phyloP scores from a whole-genome alignment of 2,113 vertebrate genomes.

The Elephantulus edwardii region DNA sequence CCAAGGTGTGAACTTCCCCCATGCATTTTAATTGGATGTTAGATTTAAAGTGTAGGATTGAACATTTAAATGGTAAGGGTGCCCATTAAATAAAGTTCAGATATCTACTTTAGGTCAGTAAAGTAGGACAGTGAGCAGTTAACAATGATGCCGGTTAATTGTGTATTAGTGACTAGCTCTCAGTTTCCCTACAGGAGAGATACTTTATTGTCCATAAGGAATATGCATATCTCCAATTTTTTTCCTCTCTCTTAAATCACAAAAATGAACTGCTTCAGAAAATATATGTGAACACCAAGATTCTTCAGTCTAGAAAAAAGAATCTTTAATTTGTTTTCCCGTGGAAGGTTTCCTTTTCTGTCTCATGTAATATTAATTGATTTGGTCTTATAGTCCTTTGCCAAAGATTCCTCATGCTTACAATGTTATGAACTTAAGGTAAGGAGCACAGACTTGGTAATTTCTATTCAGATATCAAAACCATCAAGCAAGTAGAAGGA shows the following conservation, averaged over 20 bases:
- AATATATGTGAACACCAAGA: constrained; percentile 4
- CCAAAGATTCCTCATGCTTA: constrained; percentile 8
- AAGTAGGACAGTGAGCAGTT: constrained; percentile 20
- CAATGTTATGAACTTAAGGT: neutral
- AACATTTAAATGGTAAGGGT: constrained; percentile 71
- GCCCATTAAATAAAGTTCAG: constrained; percentile 66
- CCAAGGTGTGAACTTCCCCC: constrained; percentile 78
- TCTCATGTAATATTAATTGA: neutral
- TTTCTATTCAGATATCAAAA: neutral
- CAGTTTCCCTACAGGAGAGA: neutral
- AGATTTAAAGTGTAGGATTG: constrained; percentile 70
- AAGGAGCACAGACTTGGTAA: neutral
- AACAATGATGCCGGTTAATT: constrained; percentile 31
- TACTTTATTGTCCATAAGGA: neutral
- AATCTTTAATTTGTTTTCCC: neutral
- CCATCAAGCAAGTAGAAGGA: neutral
- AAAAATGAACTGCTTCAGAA: neutral
- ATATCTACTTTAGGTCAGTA: constrained; percentile 52
- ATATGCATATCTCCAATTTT: neutral
- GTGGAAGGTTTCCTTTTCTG: neutral
- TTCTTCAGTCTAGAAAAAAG: neutral
- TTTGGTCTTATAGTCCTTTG: neutral
- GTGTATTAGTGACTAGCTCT: neutral
- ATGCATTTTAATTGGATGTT: constrained; percentile 77
- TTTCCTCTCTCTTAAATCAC: constrained; percentile 22